These are phyloP conservation scores for Octodon degus DNA, from an alignment of 2,113 vertebrate species.

Conservation along the genomic window DNA sequence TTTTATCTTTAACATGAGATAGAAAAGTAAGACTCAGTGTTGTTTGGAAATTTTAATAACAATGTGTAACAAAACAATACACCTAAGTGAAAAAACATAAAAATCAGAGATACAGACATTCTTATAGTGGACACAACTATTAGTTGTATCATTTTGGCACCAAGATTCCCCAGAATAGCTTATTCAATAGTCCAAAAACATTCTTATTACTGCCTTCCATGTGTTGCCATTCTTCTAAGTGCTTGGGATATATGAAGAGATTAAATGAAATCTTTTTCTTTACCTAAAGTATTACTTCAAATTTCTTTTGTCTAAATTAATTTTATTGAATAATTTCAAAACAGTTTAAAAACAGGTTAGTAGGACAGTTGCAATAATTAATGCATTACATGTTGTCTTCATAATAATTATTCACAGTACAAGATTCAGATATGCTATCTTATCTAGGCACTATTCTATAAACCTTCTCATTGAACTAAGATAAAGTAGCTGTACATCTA, in stretches of 20 bases:
- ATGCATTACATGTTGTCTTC: too few relatives aligned
- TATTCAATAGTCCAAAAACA: constrained; percentile 23
- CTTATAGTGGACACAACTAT: background rate
- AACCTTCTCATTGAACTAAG: too few relatives aligned
- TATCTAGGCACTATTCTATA: too few relatives aligned
- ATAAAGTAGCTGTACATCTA: too few relatives aligned
- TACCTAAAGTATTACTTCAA: constrained; percentile 1
- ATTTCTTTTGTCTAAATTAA: too few relatives aligned
- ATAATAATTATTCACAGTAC: too few relatives aligned
- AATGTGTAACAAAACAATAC: constrained; percentile 3
- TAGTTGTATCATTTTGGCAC: constrained; percentile 20
- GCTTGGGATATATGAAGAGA: constrained; percentile 30
- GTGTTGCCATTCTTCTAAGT: background rate
- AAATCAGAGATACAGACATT: constrained; percentile 45
- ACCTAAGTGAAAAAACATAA: constrained; percentile 26
- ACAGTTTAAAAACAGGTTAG: too few relatives aligned
- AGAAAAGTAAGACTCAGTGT: background rate
- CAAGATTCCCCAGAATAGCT: background rate
- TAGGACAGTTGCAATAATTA: too few relatives aligned
- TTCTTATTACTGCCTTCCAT: background rate
- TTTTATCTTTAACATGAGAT: constrained; percentile 24
- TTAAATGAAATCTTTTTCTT: constrained; percentile 2
- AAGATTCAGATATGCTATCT: too few relatives aligned
- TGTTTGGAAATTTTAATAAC: constrained; percentile 44
- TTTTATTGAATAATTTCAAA: too few relatives aligned